phyloP scores from a whole-genome alignment of 2,888 invertebrate genomes.

The Cephus rjabovi region DNA sequence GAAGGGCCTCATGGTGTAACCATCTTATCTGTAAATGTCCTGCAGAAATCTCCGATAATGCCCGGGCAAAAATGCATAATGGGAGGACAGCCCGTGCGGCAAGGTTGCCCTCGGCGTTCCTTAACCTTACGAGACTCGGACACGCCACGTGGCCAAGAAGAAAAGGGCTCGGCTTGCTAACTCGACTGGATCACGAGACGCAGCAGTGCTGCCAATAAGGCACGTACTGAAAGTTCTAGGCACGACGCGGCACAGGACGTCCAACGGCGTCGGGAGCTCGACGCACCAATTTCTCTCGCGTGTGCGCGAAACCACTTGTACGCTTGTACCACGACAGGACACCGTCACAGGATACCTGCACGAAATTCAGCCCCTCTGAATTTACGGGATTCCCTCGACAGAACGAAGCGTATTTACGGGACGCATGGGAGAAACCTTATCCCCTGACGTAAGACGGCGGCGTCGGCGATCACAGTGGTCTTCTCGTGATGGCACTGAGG shows the following conservation, averaged over 20 bases:
- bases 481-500: background rate
- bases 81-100: background rate
- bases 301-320: background rate
- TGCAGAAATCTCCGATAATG: background rate
- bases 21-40: background rate
- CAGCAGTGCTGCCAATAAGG: background rate
- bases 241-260: background rate
- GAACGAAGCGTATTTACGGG: background rate
- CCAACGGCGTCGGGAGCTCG: background rate
- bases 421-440: background rate
- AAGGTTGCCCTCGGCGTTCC: constrained; percentile 1
- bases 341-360: background rate
- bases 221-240: background rate
- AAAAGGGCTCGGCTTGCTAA: constrained; percentile 1
- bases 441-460: background rate
- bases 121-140: constrained; percentile 43
- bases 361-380: background rate
- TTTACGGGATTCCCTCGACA: background rate
- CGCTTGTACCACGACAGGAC: background rate
- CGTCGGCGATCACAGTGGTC: background rate
- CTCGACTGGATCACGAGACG: background rate
- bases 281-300: background rate
- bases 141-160: constrained; percentile 34
- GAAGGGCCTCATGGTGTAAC: background rate
- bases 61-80: background rate